Evolutionary conservation across 2,113 vertebrate genomes (phyloP), one percentile per base, ranked within the genome.

Genomic region (Egretta garzetta): DNA sequence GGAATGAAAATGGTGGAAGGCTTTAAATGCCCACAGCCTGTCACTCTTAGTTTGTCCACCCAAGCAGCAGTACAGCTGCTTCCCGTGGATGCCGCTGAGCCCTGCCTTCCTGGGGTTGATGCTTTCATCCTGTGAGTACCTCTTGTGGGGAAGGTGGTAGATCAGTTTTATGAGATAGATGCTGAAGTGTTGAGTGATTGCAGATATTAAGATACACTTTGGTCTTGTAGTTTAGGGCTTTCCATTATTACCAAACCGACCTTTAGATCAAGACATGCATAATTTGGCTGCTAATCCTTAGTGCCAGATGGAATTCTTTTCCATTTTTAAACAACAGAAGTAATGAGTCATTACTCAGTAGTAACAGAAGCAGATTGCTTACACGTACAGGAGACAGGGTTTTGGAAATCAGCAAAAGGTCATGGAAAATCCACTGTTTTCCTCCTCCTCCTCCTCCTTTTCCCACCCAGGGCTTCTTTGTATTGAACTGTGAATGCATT

Each of bases 261-360:
- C 76, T 92, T 90, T 91, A 66, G 28, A 20, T 80, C 16, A 47
- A 71, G 63, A 14, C 5, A 4, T 5, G 17, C 47, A 9, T 41
- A 45, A 66, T 67, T 66, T 67, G 91, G 72, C 86, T 94, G 86
- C 76, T 91, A 67, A 24, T 66, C 50, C 10, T 4, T 12, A 3
- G 47, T 53, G 28, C 80, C 83, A 88, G 83, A 21, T 96, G 83
- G 93, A 86, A 45, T 86, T 80, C 24, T 83, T 84, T 41, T 9
- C 53, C 9, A 3, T 50, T 92, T 90, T 70, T 19, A 76, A 80
- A 10, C 45, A 7, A 50, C 32, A 76, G 19, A n/a, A 74, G 32
- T 71, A 66, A 73, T 45, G 33, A 95, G 35, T 77, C 20, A n/a
- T 80, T 77, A 39, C 11, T 77, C 4, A 80, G 27, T 20, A 41